Evolutionary conservation across 53 echinoderm and acorn worm genomes (phyloP).

Genomic region (Paracentrotus lividus): DNA sequence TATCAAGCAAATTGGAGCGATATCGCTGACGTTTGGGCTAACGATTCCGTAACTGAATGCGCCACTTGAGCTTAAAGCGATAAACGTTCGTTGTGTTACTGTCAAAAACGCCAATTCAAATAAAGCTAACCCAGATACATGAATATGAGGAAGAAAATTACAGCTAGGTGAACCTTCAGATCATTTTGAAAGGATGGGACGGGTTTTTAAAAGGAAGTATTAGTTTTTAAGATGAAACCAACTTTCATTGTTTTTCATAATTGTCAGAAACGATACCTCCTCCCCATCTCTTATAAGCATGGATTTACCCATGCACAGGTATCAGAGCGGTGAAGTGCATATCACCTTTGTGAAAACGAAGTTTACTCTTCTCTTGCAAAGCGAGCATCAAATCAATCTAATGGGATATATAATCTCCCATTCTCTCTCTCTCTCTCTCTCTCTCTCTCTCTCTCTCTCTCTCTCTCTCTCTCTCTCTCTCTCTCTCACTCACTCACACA

Average conservation of each 20-base stretch:
- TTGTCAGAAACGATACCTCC: background rate
- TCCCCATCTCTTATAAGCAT: background rate
- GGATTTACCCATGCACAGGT: background rate
- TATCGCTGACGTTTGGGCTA: background rate
- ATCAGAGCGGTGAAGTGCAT: background rate
- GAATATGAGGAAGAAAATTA: background rate
- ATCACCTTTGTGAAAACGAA: background rate
- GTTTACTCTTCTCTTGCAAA: background rate
- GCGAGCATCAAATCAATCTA: background rate
- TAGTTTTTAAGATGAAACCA: background rate
- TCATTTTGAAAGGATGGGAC: background rate
- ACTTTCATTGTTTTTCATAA: background rate
- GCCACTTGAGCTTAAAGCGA: background rate
- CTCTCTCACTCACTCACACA: background rate
- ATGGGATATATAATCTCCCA: too few relatives aligned
- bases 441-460: constrained; percentile 25
- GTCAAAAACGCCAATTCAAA: too few relatives aligned
- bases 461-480: background rate
- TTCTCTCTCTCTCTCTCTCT: background rate
- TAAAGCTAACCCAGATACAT: background rate
- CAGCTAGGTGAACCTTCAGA: background rate
- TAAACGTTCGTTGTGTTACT: background rate
- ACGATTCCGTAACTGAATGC: background rate
- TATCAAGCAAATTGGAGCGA: background rate
- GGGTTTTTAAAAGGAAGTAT: too few relatives aligned